Percentiles rank a stretch among this genome's conserved stretches.
Evolutionary conservation across 2,888 invertebrate genomes (phyloP).

Genomic region (Trissolcus japonicus): DNA sequence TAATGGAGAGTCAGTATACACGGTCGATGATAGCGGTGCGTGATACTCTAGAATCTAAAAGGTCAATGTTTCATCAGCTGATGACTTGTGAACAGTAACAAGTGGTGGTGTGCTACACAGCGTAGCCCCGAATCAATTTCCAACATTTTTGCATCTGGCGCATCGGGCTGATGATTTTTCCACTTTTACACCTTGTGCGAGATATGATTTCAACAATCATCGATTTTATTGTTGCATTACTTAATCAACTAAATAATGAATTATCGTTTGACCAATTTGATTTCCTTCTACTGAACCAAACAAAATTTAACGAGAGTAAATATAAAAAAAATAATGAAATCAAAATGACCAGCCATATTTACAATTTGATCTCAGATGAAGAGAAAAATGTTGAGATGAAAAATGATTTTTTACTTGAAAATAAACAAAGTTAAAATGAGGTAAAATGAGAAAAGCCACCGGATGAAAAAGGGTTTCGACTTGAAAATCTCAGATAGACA

Average conservation of each 20-base stretch:
- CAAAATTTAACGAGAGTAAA: no score
- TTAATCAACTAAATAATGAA: constrained; percentile 21
- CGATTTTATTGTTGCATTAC: constrained; percentile 17
- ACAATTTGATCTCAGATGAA: no score
- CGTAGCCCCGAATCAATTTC: constrained; percentile 51
- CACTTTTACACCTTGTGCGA: constrained; percentile 31
- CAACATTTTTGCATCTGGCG: constrained; percentile 51
- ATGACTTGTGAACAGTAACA: constrained; percentile 56
- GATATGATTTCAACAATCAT: constrained; percentile 43
- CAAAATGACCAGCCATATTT: no score
- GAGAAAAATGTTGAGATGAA: no score
- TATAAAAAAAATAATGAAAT: no score
- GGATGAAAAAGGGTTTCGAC: no score
- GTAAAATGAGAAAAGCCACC: no score
- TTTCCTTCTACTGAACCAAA: no score
- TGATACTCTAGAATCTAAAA: constrained; percentile 55
- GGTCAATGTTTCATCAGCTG: constrained; percentile 56
- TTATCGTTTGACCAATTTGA: no score
- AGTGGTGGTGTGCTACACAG: constrained; percentile 48
- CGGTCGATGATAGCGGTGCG: constrained; percentile 52
- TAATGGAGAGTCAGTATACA: constrained; percentile 43
- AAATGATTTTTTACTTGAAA: no score
- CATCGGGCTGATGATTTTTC: constrained; percentile 50
- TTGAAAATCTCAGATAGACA: no score
- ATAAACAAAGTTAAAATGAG: no score